Conservation (phyloP, 2,888 invertebrate genomes). For the Noctua fimbriata region DNA sequence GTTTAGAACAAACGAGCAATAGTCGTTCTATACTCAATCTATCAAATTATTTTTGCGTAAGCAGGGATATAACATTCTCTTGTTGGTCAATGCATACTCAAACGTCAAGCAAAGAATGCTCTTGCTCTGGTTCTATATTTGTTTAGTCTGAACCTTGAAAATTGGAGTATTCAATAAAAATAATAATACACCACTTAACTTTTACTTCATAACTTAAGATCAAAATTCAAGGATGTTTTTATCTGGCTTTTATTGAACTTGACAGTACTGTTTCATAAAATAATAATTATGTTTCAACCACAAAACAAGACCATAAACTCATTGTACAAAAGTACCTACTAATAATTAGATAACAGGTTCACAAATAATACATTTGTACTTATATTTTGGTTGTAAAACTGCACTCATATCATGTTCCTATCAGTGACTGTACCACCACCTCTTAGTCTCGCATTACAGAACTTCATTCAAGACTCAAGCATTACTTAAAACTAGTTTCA, state of each 20-base stretch:
- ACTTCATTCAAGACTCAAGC: neutral
- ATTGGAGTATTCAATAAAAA: neutral
- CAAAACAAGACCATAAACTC: slow-evolving; percentile 19
- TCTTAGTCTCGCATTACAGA: neutral
- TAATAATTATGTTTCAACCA: slow-evolving; percentile 20
- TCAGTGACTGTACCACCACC: neutral
- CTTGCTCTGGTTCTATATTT: neutral
- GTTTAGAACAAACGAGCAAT: neutral
- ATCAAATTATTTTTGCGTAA: neutral
- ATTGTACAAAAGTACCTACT: slow-evolving; percentile 39
- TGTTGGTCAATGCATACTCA: neutral
- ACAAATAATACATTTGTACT: slow-evolving; percentile 59
- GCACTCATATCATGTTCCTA: slow-evolving; percentile 13
- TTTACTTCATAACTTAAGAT: neutral
- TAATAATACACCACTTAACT: slow-evolving; percentile 10
- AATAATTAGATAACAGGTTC: slow-evolving; percentile 57
- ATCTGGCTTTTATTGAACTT: slow-evolving; percentile 13
- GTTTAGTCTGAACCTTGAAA: neutral
- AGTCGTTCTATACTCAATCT: neutral
- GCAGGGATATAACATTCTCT: neutral
- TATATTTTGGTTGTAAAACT: slow-evolving; percentile 53
- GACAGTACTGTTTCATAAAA: slow-evolving; percentile 6
- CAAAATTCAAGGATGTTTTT: slow-evolving; percentile 11
- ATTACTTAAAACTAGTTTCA: neutral
- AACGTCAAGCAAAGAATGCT: neutral